A percentile compares a stretch with the other conserved stretches of the same genome.
phyloP scores from a whole-genome alignment of 30 jellyfish, hydroid and myxozoan genomes.

The Morbakka virulenta region DNA sequence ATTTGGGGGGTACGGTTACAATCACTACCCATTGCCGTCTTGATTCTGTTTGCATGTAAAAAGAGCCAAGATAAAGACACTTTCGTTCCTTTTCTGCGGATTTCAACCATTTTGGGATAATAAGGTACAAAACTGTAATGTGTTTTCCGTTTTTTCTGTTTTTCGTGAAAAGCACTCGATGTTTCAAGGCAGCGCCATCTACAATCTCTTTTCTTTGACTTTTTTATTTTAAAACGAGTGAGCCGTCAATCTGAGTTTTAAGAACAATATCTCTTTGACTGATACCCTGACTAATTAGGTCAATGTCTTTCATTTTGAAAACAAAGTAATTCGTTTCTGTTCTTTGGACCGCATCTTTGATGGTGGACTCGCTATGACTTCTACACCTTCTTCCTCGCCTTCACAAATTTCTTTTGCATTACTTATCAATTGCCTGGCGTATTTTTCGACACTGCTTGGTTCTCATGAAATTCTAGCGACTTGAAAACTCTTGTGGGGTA shows the following conservation, averaged over 20 bases:
- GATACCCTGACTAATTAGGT: slow-evolving; percentile 23
- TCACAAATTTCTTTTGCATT: too few species aligned
- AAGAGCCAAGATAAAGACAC: slow-evolving; percentile 58
- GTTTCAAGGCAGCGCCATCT: slow-evolving; percentile 43
- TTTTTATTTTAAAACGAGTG: slow-evolving; percentile 33
- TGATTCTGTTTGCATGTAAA: slow-evolving; percentile 26
- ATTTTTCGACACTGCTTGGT: too few species aligned
- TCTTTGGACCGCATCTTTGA: too few species aligned
- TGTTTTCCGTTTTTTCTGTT: slow-evolving; percentile 25
- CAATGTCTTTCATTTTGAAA: too few species aligned
- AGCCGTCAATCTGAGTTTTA: slow-evolving; percentile 1
- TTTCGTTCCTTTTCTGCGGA: slow-evolving; percentile 46
- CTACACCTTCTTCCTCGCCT: too few species aligned
- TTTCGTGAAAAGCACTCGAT: slow-evolving; percentile 33
- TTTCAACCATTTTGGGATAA: slow-evolving; percentile 27
- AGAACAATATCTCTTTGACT: slow-evolving; percentile 33
- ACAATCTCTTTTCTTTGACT: slow-evolving; percentile 1
- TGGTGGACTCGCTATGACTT: too few species aligned
- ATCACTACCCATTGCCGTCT: neutral
- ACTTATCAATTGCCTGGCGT: too few species aligned
- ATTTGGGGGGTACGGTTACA: slow-evolving; percentile 9
- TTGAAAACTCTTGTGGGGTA: too few species aligned
- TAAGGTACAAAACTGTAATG: slow-evolving; percentile 10
- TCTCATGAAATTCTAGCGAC: too few species aligned
- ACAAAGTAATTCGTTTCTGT: too few species aligned